These are phyloP conservation scores for Nasonia oneida DNA, from an alignment of 2,888 invertebrate species.

Conservation along the genomic window DNA sequence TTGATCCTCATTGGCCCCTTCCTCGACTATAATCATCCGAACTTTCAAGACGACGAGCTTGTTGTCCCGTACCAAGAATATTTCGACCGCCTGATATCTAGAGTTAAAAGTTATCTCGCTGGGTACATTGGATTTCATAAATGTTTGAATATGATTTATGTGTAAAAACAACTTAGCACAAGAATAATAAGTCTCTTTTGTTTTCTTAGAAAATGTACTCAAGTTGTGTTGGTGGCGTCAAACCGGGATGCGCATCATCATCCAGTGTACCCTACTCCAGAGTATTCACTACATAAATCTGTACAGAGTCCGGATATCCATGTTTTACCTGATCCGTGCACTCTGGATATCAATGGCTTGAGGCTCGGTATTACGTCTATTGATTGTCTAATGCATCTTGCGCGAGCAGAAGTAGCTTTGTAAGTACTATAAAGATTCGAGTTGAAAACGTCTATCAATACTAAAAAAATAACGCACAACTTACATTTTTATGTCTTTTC, in stretches of 20 bases:
- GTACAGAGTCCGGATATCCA: constrained; percentile 83
- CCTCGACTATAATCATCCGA: constrained; percentile 85
- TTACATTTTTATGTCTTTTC: constrained; percentile 50
- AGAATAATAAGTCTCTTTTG: constrained; percentile 20
- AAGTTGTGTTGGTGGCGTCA: constrained; percentile 88
- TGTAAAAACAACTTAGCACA: constrained; percentile 4
- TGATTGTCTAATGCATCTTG: constrained; percentile 91
- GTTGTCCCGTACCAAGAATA: constrained; percentile 86
- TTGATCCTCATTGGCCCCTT: constrained; percentile 93
- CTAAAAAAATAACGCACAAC: neutral
- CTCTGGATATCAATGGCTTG: constrained; percentile 88
- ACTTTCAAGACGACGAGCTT: constrained; percentile 83
- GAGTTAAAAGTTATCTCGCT: constrained; percentile 83
- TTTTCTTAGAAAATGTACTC: constrained; percentile 82
- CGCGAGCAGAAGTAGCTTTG: constrained; percentile 88
- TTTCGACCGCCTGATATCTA: constrained; percentile 86
- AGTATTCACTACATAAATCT: constrained; percentile 82
- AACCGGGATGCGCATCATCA: constrained; percentile 89
- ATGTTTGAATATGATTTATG: constrained; percentile 1
- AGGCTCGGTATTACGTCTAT: constrained; percentile 89
- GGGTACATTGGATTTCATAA: constrained; percentile 77
- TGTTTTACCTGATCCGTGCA: constrained; percentile 90
- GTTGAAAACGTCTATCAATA: neutral
- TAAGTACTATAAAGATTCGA: constrained; percentile 77
- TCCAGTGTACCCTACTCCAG: constrained; percentile 91